Evolutionary conservation across 2,113 vertebrate species (phyloP).

Genomic region (Daubentonia madagascariensis): DNA sequence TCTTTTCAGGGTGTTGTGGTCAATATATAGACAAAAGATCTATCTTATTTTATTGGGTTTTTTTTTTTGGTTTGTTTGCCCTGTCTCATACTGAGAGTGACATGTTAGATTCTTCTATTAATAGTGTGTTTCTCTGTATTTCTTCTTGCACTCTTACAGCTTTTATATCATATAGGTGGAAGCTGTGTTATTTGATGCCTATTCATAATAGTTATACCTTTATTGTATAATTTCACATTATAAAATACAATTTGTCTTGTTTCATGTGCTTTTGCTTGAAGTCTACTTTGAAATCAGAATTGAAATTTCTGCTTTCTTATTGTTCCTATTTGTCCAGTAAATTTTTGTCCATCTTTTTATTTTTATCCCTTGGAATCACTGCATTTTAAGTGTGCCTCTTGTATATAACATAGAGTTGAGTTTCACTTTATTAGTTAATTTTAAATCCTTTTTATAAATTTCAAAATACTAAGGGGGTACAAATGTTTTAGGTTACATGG

Average conservation of each 20-base stretch:
- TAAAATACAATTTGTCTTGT: neutral
- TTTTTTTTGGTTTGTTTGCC: neutral
- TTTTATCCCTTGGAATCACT: neutral
- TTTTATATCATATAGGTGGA: neutral
- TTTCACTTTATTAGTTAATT: neutral
- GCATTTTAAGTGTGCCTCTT: neutral
- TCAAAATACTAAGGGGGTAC: too few relatives aligned
- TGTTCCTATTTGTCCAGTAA: neutral
- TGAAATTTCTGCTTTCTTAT: neutral
- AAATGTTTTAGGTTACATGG: too few relatives aligned
- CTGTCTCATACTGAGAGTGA: neutral
- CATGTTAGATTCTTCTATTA: neutral
- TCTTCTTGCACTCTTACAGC: neutral
- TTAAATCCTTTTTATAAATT: neutral
- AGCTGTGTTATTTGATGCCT: neutral
- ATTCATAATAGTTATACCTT: neutral
- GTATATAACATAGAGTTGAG: neutral
- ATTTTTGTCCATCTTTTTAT: neutral
- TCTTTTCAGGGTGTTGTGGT: neutral
- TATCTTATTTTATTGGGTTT: neutral
- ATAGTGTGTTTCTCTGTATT: neutral
- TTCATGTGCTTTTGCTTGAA: neutral
- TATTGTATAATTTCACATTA: neutral
- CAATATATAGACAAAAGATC: neutral
- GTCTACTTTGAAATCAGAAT: neutral